Percentiles rank a stretch among this genome's conserved stretches.
Conservation (phyloP, 2,113 vertebrate genomes). For the Coturnix japonica region DNA sequence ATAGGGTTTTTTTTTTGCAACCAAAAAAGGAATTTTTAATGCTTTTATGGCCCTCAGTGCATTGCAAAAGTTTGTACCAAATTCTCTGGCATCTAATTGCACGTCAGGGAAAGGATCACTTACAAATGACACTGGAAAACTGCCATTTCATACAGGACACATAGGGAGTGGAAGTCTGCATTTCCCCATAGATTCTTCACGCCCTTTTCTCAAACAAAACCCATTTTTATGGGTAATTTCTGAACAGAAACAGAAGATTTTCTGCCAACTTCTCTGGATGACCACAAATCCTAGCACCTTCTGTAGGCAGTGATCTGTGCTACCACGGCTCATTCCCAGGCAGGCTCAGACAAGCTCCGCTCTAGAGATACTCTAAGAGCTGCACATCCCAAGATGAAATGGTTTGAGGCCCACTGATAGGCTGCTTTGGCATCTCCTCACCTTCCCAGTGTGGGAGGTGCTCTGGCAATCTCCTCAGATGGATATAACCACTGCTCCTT, state of each 20-base stretch:
- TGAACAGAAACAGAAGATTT: neutral
- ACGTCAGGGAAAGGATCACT: neutral
- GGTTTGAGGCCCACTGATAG: neutral
- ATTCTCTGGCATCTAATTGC: neutral
- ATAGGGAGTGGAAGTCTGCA: neutral
- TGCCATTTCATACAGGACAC: neutral
- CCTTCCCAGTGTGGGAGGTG: accelerated
- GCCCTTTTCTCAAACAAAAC: neutral
- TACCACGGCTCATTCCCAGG: accelerated
- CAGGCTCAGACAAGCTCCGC: neutral
- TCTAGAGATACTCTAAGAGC: neutral
- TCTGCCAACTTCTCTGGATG: neutral
- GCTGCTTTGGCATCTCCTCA: neutral
- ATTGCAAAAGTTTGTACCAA: neutral
- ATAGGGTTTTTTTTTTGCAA: neutral
- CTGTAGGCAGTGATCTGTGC: neutral
- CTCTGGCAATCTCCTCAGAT: neutral
- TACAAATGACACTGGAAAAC: conserved; percentile 17
- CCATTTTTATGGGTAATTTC: neutral
- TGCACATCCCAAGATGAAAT: accelerated
- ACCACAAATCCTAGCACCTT: neutral
- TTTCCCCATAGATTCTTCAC: neutral
- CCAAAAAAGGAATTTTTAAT: conserved; percentile 14
- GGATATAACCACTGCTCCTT: neutral
- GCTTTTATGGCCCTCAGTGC: neutral